A percentile compares a stretch with the other conserved stretches of the same genome.
These are phyloP conservation scores for Cyphomyrus discorhynchus DNA, from an alignment of 2,113 vertebrate genomes.

Conservation along the genomic window DNA sequence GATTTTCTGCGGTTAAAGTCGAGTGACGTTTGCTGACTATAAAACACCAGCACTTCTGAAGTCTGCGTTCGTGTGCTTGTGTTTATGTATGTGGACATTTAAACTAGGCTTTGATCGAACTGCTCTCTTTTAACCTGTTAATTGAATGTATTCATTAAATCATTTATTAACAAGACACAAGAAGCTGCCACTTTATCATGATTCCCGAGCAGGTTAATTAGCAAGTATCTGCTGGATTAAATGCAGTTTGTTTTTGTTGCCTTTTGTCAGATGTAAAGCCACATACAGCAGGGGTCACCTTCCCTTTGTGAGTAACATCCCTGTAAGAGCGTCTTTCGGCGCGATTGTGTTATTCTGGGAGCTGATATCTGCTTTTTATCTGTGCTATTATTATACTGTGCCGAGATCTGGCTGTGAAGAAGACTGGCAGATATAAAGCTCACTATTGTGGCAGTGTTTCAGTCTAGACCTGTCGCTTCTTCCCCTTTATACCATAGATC, in stretches of 20 bases:
- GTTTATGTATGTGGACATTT: not conserved
- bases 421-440: not conserved
- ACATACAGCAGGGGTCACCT: not conserved
- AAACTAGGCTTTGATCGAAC: not conserved
- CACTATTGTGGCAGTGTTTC: not conserved
- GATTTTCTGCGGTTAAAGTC: not conserved
- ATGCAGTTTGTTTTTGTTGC: not conserved
- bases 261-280: not conserved
- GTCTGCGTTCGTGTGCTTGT: conserved; percentile 3
- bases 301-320: not conserved
- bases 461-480: not conserved
- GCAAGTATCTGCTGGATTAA: not conserved
- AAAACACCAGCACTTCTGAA: not conserved
- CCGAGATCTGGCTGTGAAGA: not conserved
- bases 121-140: not conserved
- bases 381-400: not conserved
- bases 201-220: not conserved
- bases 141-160: not conserved
- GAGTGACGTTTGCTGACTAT: no score
- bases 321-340: not conserved
- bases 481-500: not conserved
- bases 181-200: not conserved
- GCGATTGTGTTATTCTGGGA: not conserved
- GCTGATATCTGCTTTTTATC: not conserved
- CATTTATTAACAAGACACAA: not conserved